Base-by-base conservation (phyloP, 2,113 vertebrate species). In the Recurvirostra avosetta region DNA sequence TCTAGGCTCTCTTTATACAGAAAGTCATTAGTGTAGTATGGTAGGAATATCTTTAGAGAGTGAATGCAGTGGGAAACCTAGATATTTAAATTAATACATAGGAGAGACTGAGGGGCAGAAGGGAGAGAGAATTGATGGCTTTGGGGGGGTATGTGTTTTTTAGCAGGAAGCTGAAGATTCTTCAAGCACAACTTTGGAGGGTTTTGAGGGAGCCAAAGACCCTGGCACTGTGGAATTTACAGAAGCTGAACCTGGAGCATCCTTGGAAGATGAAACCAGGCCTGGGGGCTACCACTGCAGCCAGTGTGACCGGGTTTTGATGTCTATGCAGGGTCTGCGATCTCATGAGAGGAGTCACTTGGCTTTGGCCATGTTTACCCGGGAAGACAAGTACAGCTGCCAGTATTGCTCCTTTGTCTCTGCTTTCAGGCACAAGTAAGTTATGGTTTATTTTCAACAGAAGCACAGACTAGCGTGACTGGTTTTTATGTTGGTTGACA, bases 341-440 rank as follows among this genome's bases (percentile, higher is more conserved):
- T 99, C 99, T 93, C 99, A 99, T 1, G 99, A 99, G 98, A 99
- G 99, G 98, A 99, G 99, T 98, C 99, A 99, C 95, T 98, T 99
- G 47, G 99, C 99, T 97, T 97, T 99, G 96, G 99, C 99, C 10
- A 98, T 99, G 98, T 99, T 99, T 95, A 98, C 98, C 97, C 98
- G 98, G n/a, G 99, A 99, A 95, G 99, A 99, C 98, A 99, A 99
- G 97, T 99, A 99, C 98, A 99, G 98, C 98, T 99, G 99, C 98
- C 99, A 99, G 98, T 99, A 99, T 94, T 99, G 99, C 97, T 99
- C 99, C 97, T 99, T 99, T 94, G 99, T 99, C 94, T 99, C 99
- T 67, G 99, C 99, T 62, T 99, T 99, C 98, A 99, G 99, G 96
- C 99, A 99, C 99, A 99, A 99, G 99, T 99, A 98, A 99, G 99